Evolutionary conservation across 2,113 vertebrate genomes (phyloP), one percentile per base, ranked within the genome.

Genomic region (Prionailurus bengalensis): DNA sequence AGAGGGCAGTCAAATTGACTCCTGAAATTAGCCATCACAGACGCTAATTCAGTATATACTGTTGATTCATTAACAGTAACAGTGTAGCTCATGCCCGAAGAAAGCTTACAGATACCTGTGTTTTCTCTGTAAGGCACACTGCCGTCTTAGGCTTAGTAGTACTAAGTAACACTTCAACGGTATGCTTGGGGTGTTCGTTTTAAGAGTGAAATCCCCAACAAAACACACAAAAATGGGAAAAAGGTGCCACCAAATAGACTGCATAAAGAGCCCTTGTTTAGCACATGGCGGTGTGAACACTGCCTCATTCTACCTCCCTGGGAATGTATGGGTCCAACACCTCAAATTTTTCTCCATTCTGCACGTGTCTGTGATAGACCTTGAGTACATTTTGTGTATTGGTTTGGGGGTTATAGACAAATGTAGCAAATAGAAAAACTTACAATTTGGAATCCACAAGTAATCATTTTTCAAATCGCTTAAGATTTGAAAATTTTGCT

Each of bases 401-500:
- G 74, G 68, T 82, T 90, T 71, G 29, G 76, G 63, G 21, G 4
- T 81, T 55, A 74, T 13, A 82, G 61, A 78, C 42, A 48, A 45
- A 76, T 65, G 65, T 65, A 74, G 25, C 1, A 36, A 94, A 48
- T 8, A 61, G 29, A 7, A 36, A 94, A 68, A 80, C 63, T 39
- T 33, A 4, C 42, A 79, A 58, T 33, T 39, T 63, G 31, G 45
- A 65, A 48, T 55, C 17, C 1, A 15, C 3, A 6, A 66, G 58
- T 89, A 87, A 79, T 74, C 79, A 61, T 61, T 21, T 61, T 61
- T 61, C 58, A 61, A 61, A 61, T 61, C 21, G 7, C 48, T 90
- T 70, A 74, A 66, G 27, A 66, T 84, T 76, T 81, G 76, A 81
- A 97, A 80, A 80, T 91, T 83, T 87, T 88, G 55, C 76, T 96